Conservation (phyloP, 2,113 vertebrate species). For the Pterocles orientalis region DNA sequence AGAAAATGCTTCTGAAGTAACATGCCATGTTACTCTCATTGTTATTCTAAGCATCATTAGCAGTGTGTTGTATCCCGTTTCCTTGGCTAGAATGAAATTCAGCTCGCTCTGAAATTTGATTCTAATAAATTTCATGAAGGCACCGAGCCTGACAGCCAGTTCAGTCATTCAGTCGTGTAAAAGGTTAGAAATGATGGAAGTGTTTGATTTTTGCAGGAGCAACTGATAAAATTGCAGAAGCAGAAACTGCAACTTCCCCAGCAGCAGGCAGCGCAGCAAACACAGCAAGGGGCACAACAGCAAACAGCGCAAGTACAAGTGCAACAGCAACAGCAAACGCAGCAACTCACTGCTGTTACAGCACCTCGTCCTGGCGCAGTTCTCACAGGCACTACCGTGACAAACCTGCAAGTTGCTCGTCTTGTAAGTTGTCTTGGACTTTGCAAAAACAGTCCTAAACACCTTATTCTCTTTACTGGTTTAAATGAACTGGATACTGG, state of each 20-base stretch:
- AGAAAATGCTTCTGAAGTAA: not conserved
- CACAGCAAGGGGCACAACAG: conserved; percentile 74
- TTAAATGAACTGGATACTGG: not conserved
- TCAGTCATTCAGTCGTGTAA: not conserved
- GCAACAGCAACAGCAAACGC: conserved; percentile 81
- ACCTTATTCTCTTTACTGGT: not conserved
- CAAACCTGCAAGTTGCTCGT: conserved; percentile 90
- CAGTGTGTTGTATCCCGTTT: not conserved
- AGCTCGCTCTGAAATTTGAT: not conserved
- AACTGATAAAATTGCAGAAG: conserved; percentile 84
- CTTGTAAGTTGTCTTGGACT: conserved; percentile 81
- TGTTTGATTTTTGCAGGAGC: conserved; percentile 75
- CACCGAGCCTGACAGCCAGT: not conserved
- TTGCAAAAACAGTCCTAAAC: not conserved
- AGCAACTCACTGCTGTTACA: conserved; percentile 88
- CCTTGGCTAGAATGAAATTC: not conserved
- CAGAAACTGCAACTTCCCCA: conserved; percentile 86
- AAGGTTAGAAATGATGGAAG: not conserved
- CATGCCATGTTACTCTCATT: fast-evolving
- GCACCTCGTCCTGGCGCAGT: conserved; percentile 85
- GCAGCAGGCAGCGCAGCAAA: conserved; percentile 75
- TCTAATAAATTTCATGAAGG: not conserved
- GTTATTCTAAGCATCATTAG: not conserved
- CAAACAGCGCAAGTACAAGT: conserved; percentile 81
- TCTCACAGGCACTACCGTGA: conserved; percentile 83